phyloP scores from a whole-genome alignment of 1,140 invertebrate genomes.

The Listronotus oregonensis region DNA sequence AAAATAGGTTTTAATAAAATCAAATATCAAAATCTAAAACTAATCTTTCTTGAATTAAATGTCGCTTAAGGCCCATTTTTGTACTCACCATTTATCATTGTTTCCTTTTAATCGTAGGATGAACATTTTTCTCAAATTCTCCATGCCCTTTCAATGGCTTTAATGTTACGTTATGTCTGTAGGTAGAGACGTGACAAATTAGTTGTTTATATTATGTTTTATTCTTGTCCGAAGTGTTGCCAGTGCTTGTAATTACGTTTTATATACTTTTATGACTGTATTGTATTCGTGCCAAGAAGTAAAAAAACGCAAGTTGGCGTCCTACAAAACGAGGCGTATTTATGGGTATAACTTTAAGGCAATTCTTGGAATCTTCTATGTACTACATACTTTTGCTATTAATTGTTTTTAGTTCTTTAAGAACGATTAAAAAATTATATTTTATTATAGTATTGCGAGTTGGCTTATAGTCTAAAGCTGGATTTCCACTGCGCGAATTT shows the following conservation, averaged over 20 bases:
- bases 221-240: slow-evolving; percentile 31
- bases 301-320: background rate
- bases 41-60: too few relatives aligned
- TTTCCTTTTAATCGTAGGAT: slow-evolving; percentile 28
- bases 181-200: slow-evolving; percentile 31
- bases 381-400: slow-evolving; percentile 12
- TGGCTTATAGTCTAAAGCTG: too few relatives aligned
- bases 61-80: background rate
- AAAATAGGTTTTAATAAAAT: too few relatives aligned
- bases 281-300: slow-evolving; percentile 31
- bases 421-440: too few relatives aligned
- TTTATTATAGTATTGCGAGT: too few relatives aligned
- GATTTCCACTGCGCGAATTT: too few relatives aligned
- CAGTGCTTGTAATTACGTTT: slow-evolving; percentile 31
- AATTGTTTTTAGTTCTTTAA: background rate
- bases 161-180: slow-evolving; percentile 27
- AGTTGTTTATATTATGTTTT: slow-evolving; percentile 35
- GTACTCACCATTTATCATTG: slow-evolving; percentile 18
- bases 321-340: slow-evolving; percentile 13
- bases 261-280: slow-evolving; percentile 30
- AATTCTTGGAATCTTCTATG: slow-evolving; percentile 7
- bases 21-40: too few relatives aligned
- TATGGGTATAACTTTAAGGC: slow-evolving; percentile 7
- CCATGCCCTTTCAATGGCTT: slow-evolving; percentile 30
- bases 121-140: slow-evolving; percentile 21